phyloP scores from a whole-genome alignment of 2,888 invertebrate species.

The Torymus auratus region DNA sequence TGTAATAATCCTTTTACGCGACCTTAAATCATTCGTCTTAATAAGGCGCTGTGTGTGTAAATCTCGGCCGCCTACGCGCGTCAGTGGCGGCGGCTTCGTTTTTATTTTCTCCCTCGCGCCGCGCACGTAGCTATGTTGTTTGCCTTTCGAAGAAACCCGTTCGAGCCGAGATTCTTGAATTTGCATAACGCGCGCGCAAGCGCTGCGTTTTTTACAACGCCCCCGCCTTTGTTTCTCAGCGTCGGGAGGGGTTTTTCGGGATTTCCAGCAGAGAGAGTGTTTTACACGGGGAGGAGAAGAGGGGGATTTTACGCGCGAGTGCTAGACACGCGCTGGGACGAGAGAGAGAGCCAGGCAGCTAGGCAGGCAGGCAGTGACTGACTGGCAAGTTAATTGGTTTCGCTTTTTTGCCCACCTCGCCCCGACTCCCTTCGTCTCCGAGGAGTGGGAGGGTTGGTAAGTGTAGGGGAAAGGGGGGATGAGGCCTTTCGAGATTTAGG shows the following conservation, averaged over 20 bases:
- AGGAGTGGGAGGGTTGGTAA: too few relatives aligned
- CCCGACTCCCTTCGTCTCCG: too few relatives aligned
- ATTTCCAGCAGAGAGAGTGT: not conserved
- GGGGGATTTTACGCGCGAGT: too few relatives aligned
- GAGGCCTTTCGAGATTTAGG: too few relatives aligned
- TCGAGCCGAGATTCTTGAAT: slow-evolving; percentile 27
- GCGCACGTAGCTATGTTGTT: not conserved
- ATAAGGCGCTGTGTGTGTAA: slow-evolving; percentile 36
- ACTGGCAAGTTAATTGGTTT: too few relatives aligned
- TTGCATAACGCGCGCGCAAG: slow-evolving; percentile 27
- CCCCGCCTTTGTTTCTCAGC: slow-evolving; percentile 8
- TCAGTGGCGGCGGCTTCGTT: too few relatives aligned
- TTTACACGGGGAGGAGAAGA: too few relatives aligned
- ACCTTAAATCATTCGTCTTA: slow-evolving; percentile 49
- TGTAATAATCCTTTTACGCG: slow-evolving; percentile 43
- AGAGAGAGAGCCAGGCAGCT: too few relatives aligned
- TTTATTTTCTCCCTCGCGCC: not conserved
- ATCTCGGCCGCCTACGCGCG: not conserved
- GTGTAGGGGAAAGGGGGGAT: too few relatives aligned
- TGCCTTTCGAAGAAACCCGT: slow-evolving; percentile 12
- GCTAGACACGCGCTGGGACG: too few relatives aligned
- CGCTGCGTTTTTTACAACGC: not conserved
- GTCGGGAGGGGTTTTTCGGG: slow-evolving; percentile 3
- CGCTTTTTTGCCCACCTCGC: too few relatives aligned
- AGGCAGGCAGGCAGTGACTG: too few relatives aligned